Base-by-base conservation (phyloP, 2,113 vertebrate species). In the Tetraodon nigroviridis region DNA sequence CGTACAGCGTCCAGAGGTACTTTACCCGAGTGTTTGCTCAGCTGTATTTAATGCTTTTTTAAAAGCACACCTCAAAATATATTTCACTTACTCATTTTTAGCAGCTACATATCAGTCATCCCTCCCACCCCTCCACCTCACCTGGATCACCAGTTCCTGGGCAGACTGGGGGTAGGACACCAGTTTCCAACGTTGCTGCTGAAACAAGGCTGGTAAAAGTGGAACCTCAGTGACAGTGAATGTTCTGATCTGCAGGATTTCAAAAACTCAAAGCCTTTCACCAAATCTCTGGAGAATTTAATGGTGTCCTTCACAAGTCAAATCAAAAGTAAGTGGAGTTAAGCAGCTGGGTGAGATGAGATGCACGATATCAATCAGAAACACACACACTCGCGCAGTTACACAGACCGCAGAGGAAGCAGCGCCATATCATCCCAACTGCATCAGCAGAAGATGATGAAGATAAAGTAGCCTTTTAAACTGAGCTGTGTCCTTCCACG, bases 111-210 rank as follows among this genome's bases (percentile, higher is more conserved):
- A 69, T 90, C 92, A 3, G 84, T 98, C 0, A 90, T 98, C 4
- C 95, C 95, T 69, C 94, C 96, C 0, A 98, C 95, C 20, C 95
- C 96, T 16, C 94, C 94, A 17, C 93, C 94, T 12, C 81, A 91
- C 75, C 46, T 82, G 16, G 89, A 92, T 17, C 67, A 69, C 46
- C 74, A 49, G 3, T 79, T 48, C 52, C 64, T 75, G 37, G 37
- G 63, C 73, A 85, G 53, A 48, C 12, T 60, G 0, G 64, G 41
- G 90, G 92, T 95, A 91, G 92, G 12, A 3, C 0, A 15, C 7
- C 29, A 2, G 17, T 50, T 71, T 51, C 4, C 17, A 20, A 0
- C 7, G 15, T 61, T 56, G 45, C 17, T 56, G n/a, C 7, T 17
- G n/a, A 46, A 7, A 16, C 6, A 6, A 6, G 14, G 32, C 6